These are phyloP conservation scores for Cabera pusaria DNA, from an alignment of 2,888 invertebrate species.

Conservation along the genomic window DNA sequence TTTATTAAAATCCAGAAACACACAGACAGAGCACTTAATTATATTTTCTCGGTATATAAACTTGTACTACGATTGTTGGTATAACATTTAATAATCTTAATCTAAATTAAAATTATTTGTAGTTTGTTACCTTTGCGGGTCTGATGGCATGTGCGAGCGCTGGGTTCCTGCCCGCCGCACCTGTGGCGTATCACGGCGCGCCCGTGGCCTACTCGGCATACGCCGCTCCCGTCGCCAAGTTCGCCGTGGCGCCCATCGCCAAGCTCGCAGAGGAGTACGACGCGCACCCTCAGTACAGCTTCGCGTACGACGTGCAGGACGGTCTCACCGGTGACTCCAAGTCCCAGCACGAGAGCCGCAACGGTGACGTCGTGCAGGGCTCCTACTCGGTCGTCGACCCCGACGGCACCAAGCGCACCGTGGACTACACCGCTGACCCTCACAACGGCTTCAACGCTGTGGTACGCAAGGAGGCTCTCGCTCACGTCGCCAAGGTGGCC, in stretches of 20 bases:
- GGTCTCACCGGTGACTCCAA: slow-evolving; percentile 69
- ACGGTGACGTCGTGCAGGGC: slow-evolving; percentile 58
- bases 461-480: slow-evolving; percentile 66
- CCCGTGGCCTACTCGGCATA: slow-evolving; percentile 39
- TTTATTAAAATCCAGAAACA: too few species aligned
- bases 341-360: slow-evolving; percentile 69
- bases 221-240: slow-evolving; percentile 39
- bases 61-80: too few species aligned
- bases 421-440: slow-evolving; percentile 75
- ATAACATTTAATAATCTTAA: too few species aligned
- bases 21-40: too few species aligned
- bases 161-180: slow-evolving; percentile 37
- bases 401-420: slow-evolving; percentile 74
- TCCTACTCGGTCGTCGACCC: slow-evolving; percentile 75
- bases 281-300: slow-evolving; percentile 60
- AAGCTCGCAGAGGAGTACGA: slow-evolving; percentile 49
- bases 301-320: slow-evolving; percentile 71
- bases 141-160: slow-evolving; percentile 36
- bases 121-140: slow-evolving; percentile 37
- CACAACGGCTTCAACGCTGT: slow-evolving; percentile 79
- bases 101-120: slow-evolving; percentile 9
- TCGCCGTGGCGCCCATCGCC: slow-evolving; percentile 13
- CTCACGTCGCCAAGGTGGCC: slow-evolving; percentile 50
- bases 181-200: slow-evolving; percentile 28
- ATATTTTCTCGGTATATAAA: too few species aligned